phyloP scores from a whole-genome alignment of 2,113 vertebrate species.

The Equus quagga region DNA sequence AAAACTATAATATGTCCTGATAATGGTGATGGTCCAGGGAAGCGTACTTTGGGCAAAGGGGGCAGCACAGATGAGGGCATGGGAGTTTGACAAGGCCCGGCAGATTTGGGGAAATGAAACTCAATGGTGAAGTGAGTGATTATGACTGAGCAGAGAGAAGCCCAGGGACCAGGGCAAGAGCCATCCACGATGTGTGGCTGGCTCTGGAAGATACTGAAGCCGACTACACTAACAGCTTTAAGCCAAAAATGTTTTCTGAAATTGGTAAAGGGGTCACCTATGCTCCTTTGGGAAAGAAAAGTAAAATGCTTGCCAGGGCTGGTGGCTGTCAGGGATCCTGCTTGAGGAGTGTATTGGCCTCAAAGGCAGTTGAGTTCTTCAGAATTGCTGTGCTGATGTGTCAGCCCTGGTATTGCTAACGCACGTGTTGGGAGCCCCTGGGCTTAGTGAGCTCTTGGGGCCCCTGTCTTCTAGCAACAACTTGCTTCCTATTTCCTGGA shows the following conservation, averaged over 20 bases:
- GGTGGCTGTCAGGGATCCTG: background rate
- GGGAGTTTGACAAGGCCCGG: background rate
- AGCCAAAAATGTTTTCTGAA: background rate
- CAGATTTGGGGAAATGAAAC: background rate
- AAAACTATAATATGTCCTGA: background rate
- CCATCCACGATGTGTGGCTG: fast-evolving
- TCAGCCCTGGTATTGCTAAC: background rate
- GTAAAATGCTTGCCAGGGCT: background rate
- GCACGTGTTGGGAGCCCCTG: background rate
- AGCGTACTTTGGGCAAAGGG: background rate
- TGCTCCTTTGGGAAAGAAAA: background rate
- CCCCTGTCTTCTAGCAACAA: background rate
- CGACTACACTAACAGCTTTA: background rate
- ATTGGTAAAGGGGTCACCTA: background rate
- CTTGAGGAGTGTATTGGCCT: background rate
- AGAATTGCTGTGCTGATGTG: background rate
- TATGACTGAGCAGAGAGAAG: background rate
- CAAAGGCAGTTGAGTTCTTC: background rate
- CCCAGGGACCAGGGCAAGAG: fast-evolving
- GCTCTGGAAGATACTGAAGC: background rate
- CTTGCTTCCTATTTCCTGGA: background rate
- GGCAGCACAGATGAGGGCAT: background rate
- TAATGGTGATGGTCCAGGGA: background rate
- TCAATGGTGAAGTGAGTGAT: background rate
- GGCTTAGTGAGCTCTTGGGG: background rate